A percentile compares a stretch with the other conserved stretches of the same genome.
phyloP scores from a whole-genome alignment of 2,797 vertebrate genomes.

The Pseudochaenichthys georgianus region DNA sequence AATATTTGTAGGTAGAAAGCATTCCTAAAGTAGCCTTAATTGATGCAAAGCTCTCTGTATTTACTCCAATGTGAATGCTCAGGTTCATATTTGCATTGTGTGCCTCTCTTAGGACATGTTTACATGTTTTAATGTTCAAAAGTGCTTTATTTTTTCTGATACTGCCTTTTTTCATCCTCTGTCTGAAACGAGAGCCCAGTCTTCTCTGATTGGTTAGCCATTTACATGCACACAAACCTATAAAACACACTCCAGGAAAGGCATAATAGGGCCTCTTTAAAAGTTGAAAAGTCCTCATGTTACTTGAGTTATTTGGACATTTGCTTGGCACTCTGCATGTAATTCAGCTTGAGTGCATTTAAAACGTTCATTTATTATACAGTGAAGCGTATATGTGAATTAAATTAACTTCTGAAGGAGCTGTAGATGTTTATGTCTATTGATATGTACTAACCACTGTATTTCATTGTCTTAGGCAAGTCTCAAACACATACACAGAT shows the following conservation, averaged over 20 bases:
- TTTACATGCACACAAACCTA: no score
- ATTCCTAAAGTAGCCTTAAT: not conserved
- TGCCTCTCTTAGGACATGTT: no score
- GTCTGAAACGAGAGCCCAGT: no score
- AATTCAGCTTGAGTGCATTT: not conserved
- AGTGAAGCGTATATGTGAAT: not conserved
- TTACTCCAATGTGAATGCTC: no score
- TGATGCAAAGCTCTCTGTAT: not conserved
- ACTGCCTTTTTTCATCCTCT: no score
- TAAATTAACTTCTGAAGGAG: not conserved
- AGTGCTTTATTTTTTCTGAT: no score
- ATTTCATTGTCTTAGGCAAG: not conserved
- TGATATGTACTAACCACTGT: not conserved
- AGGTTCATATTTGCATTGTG: no score
- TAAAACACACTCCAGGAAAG: no score
- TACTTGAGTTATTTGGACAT: not conserved
- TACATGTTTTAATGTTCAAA: no score
- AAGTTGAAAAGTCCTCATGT: not conserved
- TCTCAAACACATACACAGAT: not conserved
- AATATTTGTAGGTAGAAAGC: conserved; percentile 13
- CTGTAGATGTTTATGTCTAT: not conserved
- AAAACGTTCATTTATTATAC: not conserved
- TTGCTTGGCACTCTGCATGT: not conserved
- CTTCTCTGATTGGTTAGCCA: no score
- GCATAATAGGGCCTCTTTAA: not conserved